A percentile compares a stretch with the other conserved stretches of the same genome.
These are phyloP conservation scores for Linnaemya tessellans DNA, from an alignment of 2,888 invertebrate genomes.

Conservation along the genomic window DNA sequence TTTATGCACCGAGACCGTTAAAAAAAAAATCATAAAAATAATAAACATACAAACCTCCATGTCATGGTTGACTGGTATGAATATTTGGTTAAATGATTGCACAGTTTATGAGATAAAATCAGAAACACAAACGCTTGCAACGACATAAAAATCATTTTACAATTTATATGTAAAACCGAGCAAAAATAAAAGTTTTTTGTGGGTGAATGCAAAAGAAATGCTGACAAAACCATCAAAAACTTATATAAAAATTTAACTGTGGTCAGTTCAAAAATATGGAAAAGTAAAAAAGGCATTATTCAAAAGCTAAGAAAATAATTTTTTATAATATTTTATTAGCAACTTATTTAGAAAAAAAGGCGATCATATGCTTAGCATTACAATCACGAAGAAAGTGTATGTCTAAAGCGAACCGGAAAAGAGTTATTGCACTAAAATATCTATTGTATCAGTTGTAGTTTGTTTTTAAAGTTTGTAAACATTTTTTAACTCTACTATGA, in stretches of 20 bases:
- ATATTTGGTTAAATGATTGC: slow-evolving; percentile 62
- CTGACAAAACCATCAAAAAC: slow-evolving; percentile 31
- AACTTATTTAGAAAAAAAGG: too few relatives aligned
- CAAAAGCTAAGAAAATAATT: too few relatives aligned
- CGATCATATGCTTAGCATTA: too few relatives aligned
- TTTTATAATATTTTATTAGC: too few relatives aligned
- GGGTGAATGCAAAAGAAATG: slow-evolving; percentile 40
- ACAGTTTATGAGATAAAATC: slow-evolving; percentile 60
- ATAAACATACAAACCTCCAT: slow-evolving; percentile 32
- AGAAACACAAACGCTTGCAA: slow-evolving; percentile 4
- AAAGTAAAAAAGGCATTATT: background rate
- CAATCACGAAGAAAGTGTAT: too few relatives aligned
- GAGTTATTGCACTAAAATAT: too few relatives aligned
- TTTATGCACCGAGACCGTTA: slow-evolving; percentile 23
- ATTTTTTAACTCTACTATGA: too few relatives aligned
- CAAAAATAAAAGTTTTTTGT: slow-evolving; percentile 17
- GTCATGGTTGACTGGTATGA: slow-evolving; percentile 39
- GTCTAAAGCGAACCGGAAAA: too few relatives aligned
- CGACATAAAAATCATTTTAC: background rate
- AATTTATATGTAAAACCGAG: slow-evolving; percentile 18
- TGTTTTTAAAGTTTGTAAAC: too few relatives aligned
- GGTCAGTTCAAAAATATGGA: slow-evolving; percentile 2
- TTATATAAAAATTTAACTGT: slow-evolving; percentile 9
- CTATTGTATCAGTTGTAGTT: too few relatives aligned
- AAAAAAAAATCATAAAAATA: background rate